Evolutionary conservation across 2,888 invertebrate genomes (phyloP), one percentile per base, ranked within the genome.

Genomic region (Taenaris catops): DNA sequence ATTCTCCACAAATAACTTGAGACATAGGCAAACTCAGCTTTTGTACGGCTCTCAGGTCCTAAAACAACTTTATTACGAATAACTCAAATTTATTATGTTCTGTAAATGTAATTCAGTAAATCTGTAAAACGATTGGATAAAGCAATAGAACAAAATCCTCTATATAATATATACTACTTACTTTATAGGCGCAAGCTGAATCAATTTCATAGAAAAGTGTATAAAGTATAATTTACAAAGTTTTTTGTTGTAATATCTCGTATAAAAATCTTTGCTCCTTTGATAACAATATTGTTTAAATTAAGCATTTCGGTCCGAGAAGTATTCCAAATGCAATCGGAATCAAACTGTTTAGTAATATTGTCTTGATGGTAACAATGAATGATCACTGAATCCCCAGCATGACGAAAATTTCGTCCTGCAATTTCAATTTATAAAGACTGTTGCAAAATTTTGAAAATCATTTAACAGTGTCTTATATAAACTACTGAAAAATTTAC

Each of bases 401-500:
- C 52, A 64, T 57, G 0, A 46, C 55, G 42, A 51, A 57, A 2
- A 58, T 33, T 46, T 66, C 63, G 29, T 61, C 55, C 72, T 73
- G 49, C 2, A 56, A 53, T 14, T 14, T 1, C 3, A 9, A n/a
- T n/a, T n/a, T 9, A 3, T 7, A 5, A 17, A 8, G 8, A 12
- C 12, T 3, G 5, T 23, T 9, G n/a, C n/a, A n/a, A n/a, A n/a
- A n/a, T n/a, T n/a, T n/a, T n/a, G n/a, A n/a, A n/a, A n/a, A n/a
- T n/a, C n/a, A n/a, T 23, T 12, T n/a, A 19, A 19, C 2, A 19
- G 7, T n/a, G n/a, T n/a, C n/a, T n/a, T n/a, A n/a, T n/a, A n/a
- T n/a, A n/a, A n/a, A n/a, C n/a, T n/a, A n/a, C n/a, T n/a, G n/a
- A n/a, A n/a, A n/a, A n/a, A n/a, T n/a, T n/a, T n/a, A n/a, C n/a